Percentiles rank a stretch among this genome's conserved stretches.
Conservation (phyloP, 2,797 vertebrate genomes). For the Malacoraja senta region DNA sequence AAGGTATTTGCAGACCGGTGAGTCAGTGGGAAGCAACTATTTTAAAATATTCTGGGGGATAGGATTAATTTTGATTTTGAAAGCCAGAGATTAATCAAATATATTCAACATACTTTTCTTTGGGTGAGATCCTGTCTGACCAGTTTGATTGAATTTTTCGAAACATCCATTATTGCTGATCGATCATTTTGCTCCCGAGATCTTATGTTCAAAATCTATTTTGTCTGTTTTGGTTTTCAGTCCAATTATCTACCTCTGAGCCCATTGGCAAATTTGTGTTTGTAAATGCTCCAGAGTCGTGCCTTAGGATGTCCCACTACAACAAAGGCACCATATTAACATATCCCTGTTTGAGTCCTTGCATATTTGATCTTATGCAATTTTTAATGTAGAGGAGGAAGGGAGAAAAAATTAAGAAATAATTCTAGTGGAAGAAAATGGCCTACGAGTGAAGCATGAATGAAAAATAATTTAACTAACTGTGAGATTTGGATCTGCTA, state of each 20-base stretch:
- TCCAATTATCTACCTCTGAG: not conserved
- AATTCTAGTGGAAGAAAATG: not conserved
- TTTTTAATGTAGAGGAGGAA: not conserved
- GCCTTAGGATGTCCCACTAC: not conserved
- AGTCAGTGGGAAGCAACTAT: too few species aligned
- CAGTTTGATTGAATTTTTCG: too few species aligned
- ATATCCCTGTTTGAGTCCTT: not conserved
- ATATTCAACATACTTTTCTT: too few species aligned
- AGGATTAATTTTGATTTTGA: too few species aligned
- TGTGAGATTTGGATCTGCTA: not conserved
- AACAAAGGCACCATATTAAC: not conserved
- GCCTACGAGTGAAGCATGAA: not conserved
- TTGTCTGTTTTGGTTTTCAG: not conserved
- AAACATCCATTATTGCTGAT: too few species aligned
- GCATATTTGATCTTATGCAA: not conserved
- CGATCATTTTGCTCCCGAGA: too few species aligned
- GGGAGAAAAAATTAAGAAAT: not conserved
- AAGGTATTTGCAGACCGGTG: too few species aligned
- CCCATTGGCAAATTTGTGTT: not conserved
- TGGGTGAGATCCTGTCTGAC: too few species aligned
- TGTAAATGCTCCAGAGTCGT: not conserved
- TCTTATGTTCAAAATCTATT: not conserved
- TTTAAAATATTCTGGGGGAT: too few species aligned
- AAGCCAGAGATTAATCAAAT: too few species aligned
- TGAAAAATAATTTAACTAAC: not conserved